Conservation (phyloP, 92 coral and sea anemone species). For the Isaurus tuberculatus region DNA sequence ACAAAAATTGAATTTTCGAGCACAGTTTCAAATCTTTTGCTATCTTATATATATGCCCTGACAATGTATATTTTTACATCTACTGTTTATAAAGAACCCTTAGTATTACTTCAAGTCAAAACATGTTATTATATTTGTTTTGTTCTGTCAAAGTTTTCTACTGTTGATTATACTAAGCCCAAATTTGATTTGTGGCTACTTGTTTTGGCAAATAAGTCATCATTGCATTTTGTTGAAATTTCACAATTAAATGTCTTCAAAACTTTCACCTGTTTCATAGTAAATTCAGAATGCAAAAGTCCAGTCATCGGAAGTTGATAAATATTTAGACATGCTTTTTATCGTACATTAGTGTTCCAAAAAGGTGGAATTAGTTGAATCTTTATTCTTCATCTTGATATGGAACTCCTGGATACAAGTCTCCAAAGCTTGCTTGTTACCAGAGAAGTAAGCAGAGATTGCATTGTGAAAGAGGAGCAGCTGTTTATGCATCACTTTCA, state of each 20-base stretch:
- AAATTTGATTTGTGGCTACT: too few relatives aligned
- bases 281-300: background rate
- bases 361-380: slow-evolving; percentile 82
- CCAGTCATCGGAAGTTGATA: background rate
- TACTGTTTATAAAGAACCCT: too few relatives aligned
- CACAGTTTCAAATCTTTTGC: too few relatives aligned
- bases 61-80: too few relatives aligned
- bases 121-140: too few relatives aligned
- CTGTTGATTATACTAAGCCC: too few relatives aligned
- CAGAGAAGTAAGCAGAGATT: slow-evolving; percentile 95
- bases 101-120: too few relatives aligned
- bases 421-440: slow-evolving; percentile 95
- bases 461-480: slow-evolving; percentile 96
- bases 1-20: too few relatives aligned
- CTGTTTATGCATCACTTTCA: slow-evolving; percentile 98
- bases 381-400: slow-evolving; percentile 82
- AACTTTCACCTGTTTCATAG: background rate
- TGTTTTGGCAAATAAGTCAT: too few relatives aligned
- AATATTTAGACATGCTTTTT: background rate
- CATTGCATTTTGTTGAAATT: too few relatives aligned
- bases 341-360: slow-evolving; percentile 70
- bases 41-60: too few relatives aligned
- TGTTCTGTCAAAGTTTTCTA: too few relatives aligned
- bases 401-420: slow-evolving; percentile 93
- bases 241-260: background rate